Evolutionary conservation across 2,888 invertebrate species (phyloP).

Genomic region (Scaptodrosophila latifasciaeformis): DNA sequence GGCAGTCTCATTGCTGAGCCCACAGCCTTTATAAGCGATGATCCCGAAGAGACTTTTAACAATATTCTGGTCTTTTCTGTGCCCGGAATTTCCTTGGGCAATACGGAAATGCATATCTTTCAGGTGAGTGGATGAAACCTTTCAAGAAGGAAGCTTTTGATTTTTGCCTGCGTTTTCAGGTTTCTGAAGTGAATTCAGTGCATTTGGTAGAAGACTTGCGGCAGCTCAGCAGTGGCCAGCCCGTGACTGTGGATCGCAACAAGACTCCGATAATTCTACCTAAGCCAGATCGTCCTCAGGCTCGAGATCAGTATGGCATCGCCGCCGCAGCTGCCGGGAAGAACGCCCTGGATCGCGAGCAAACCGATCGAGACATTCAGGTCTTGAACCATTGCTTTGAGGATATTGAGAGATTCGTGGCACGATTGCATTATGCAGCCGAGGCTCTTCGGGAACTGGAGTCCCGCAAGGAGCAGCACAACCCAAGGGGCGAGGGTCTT

Average conservation of each 20-base stretch:
- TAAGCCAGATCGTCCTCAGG: slow-evolving; percentile 43
- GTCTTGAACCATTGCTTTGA: slow-evolving; percentile 98
- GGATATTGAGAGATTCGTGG: slow-evolving; percentile 99
- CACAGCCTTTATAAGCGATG: slow-evolving; percentile 95
- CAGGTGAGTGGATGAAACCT: slow-evolving; percentile 79
- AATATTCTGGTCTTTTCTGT: slow-evolving; percentile 98
- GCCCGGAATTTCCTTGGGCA: slow-evolving; percentile 80
- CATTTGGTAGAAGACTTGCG: slow-evolving; percentile 89
- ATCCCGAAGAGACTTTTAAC: slow-evolving; percentile 97
- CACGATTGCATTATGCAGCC: slow-evolving; percentile 95
- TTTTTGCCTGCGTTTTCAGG: slow-evolving; percentile 75
- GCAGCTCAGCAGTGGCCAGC: slow-evolving; percentile 79
- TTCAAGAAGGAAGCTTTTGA: too few species aligned
- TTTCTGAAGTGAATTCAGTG: slow-evolving; percentile 86
- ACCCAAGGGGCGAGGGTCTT: slow-evolving; percentile 90
- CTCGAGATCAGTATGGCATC: slow-evolving; percentile 70
- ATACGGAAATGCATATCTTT: slow-evolving; percentile 97
- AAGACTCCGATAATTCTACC: slow-evolving; percentile 56
- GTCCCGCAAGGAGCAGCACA: slow-evolving; percentile 81
- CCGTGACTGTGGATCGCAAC: slow-evolving; percentile 76
- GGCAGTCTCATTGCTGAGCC: slow-evolving; percentile 94
- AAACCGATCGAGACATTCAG: slow-evolving; percentile 94
- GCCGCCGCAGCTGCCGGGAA: slow-evolving; percentile 79
- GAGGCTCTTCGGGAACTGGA: slow-evolving; percentile 95
- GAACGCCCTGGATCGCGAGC: slow-evolving; percentile 92